Base-by-base conservation (phyloP, 1,140 invertebrate species). In the Aphis gossypii region DNA sequence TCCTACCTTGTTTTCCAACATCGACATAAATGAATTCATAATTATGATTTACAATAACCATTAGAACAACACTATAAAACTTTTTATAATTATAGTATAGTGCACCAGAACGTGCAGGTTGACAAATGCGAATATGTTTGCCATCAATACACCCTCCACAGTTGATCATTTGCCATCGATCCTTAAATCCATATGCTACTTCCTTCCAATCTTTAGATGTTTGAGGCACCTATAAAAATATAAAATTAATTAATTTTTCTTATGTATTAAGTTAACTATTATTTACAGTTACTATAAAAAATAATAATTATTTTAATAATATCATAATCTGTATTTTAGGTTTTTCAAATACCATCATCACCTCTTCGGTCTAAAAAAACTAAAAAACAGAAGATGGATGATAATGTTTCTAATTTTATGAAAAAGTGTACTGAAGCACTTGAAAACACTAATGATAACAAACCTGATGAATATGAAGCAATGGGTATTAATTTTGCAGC, bases 11-110 rank as follows among this genome's bases (percentile, higher is more conserved):
- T 51, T 48, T 54, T 38, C 94, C 94, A 56, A 94, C 93, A 90
- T 94, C 68, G 35, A 93, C 93, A 84, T 90, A 94, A 35, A 94
- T 93, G 51, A 94, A 94, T 54, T 94, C 51, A 82, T 93, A 94
- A 76, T 94, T 91, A 56, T 94, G 93, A 93, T 94, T 91, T 48
- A 94, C 94, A 51, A 94, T 68, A 41, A 93, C 94, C 86, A 94
- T 92, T n/a, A 94, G 84, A 92, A 94, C 94, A 68, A 94, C 92
- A 94, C 93, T 94, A 93, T 95, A 94, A 48, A 93, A 94, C 14
- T 94, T 94, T 94, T 96, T 96, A 92, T 94, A 95, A 94, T 94
- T 96, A 23, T 94, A 68, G 25, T 94, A 94, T 84, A 95, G 95
- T 91, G 94, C 94, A 82, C 95, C 95, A 68, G 76, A 14, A 95